A percentile compares a stretch with the other conserved stretches of the same genome.
Evolutionary conservation across 2,888 invertebrate genomes (phyloP).

Genomic region (Drosophila monieri): DNA sequence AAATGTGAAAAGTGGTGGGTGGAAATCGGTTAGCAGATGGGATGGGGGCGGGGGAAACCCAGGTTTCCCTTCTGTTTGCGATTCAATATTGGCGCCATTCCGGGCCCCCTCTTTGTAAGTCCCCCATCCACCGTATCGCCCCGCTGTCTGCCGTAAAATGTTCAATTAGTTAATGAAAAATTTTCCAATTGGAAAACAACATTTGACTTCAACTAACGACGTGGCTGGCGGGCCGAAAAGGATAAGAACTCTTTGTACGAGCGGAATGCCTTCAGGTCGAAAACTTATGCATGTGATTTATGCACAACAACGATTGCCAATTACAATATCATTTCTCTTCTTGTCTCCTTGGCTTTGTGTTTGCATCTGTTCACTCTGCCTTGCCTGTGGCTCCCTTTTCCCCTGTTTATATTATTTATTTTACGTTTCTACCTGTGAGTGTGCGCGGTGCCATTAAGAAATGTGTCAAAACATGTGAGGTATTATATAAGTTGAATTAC

Average conservation of each 20-base stretch:
- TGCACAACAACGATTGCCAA: conserved; percentile 80
- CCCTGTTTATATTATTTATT: conserved; percentile 10
- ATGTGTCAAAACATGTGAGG: conserved; percentile 78
- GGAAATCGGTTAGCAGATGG: conserved; percentile 19
- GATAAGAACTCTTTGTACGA: conserved; percentile 2
- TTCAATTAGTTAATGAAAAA: conserved; percentile 83
- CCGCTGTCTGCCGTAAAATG: conserved; percentile 66
- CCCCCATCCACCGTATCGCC: not conserved
- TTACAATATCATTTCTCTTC: conserved; percentile 79
- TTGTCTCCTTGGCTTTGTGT: conserved; percentile 57
- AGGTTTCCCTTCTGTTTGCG: conserved; percentile 51
- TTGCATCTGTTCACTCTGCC: conserved; percentile 46
- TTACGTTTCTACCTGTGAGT: conserved; percentile 13
- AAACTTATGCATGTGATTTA: conserved; percentile 78
- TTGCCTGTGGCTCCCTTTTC: conserved; percentile 19
- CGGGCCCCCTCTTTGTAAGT: conserved; percentile 22
- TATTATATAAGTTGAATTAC: conserved; percentile 57
- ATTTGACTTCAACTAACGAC: conserved; percentile 74
- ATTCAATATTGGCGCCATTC: conserved; percentile 74
- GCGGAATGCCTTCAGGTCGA: conserved; percentile 66
- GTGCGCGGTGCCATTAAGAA: conserved; percentile 73
- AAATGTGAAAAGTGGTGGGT: conserved; percentile 12
- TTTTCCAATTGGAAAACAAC: conserved; percentile 80
- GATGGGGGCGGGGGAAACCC: conserved; percentile 3
- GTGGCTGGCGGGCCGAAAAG: not conserved